Evolutionary conservation across 2,888 invertebrate genomes (phyloP), one percentile per base, ranked within the genome.

Genomic region (Eristalis arbustorum): DNA sequence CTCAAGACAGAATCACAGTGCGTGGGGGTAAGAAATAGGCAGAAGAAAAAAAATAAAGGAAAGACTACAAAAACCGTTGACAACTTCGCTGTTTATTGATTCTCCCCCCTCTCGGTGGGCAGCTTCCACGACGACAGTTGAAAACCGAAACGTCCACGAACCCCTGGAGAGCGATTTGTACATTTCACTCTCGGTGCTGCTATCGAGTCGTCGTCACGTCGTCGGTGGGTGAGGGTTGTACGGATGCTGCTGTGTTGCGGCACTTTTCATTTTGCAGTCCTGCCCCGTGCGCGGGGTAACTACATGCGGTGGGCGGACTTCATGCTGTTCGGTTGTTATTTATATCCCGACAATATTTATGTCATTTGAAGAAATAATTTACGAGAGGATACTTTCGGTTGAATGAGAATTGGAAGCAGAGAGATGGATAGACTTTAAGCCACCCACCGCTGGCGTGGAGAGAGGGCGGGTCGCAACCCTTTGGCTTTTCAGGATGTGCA

Each of bases 131-230:
- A 62, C 31, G 57, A 62, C 74, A 82, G 49, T 67, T 82, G 85
- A 82, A 87, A 87, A 83, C 83, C 87, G 87, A 87, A 87, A 78
- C 87, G 87, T 71, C 87, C 87, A 78, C 83, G 83, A 87, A 87
- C 87, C 87, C 83, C 83, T 72, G 78, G 87, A 87, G 87, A 82
- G 83, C 82, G 82, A 83, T 87, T 82, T 87, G 83, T 83, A 82
- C 78, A 79, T 83, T 87, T 87, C 78, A 74, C 61, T 78, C 25
- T 37, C 37, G 72, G 59, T 40, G 49, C 62, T 76, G 68, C 37
- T 25, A 13, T 13, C 59, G 25, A 28, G 66, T 61, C 69, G 64
- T 31, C 8, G 31, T 31, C 31, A 31, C 31, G 31, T 25, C 31
- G 31, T 69, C 56, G 10, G 57, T 63, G 77, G 74, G 67, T 31